These are phyloP conservation scores for Cynocephalus volans DNA, from an alignment of 2,113 vertebrate species.

Conservation along the genomic window DNA sequence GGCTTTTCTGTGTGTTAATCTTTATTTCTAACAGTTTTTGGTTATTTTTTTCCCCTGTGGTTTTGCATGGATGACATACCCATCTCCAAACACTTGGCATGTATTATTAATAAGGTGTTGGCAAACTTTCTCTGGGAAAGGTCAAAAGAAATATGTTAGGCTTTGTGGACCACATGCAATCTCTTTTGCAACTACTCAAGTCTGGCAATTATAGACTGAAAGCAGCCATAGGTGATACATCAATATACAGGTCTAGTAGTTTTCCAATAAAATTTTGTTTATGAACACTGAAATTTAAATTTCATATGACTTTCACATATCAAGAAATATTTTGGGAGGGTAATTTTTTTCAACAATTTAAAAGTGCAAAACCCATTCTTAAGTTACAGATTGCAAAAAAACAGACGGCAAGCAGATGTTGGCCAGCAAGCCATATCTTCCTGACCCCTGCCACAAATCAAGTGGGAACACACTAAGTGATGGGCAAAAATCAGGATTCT, in stretches of 20 bases:
- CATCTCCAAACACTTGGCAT: background rate
- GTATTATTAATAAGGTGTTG: background rate
- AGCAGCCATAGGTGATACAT: background rate
- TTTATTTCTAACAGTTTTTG: background rate
- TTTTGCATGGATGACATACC: background rate
- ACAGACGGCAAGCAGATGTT: background rate
- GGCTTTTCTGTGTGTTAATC: background rate
- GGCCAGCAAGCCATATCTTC: background rate
- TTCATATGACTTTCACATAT: background rate
- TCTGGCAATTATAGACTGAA: background rate
- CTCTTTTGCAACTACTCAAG: background rate
- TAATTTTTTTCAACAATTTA: background rate
- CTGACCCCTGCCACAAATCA: rapidly evolving
- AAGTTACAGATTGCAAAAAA: background rate
- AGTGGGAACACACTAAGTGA: background rate
- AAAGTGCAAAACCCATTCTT: background rate
- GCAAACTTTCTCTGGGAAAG: background rate
- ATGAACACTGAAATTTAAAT: conserved; percentile 10
- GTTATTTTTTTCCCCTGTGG: background rate
- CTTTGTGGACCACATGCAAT: background rate
- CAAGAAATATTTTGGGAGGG: background rate
- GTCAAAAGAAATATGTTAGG: background rate
- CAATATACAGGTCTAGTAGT: background rate
- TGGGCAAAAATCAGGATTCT: background rate
- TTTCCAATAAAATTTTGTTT: background rate